Evolutionary conservation across 1,140 invertebrate genomes (phyloP), one percentile per base, ranked within the genome.

Genomic region (Nixonia krombeini): DNA sequence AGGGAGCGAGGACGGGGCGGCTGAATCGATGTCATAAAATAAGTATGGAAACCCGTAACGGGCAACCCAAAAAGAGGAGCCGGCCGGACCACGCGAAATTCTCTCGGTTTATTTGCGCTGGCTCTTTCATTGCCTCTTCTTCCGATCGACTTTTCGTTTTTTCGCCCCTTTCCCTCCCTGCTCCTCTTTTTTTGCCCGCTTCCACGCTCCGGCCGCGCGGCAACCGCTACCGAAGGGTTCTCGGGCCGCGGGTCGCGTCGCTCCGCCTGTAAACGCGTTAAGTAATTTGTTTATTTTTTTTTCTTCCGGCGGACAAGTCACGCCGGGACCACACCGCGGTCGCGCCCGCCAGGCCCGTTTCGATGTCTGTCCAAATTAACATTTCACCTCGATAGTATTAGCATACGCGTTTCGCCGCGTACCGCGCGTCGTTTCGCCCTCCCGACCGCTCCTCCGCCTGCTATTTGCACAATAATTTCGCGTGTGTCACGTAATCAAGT

Each of bases 241-340:
- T 42, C 64, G 49, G 62, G 37, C 51, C 42, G 25, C 21, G 15
- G 15, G 31, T 15, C 18, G n/a, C 44, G 21, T 70, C 49, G 26
- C 7, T 46, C 13, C n/a, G 50, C 35, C 46, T 42, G 37, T 31
- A 42, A 59, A 59, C 33, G 58, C 58, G 71, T 68, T 68, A 73
- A 74, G 72, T 73, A 73, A 73, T 73, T 73, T 58, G 64, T 66
- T 72, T 63, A 51, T 73, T 67, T 73, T 55, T 52, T 72, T 63
- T 56, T 23, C 33, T 59, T 52, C 50, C 33, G 29, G 10, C 10
- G 1, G 10, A 31, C 4, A 12, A 3, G 2, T 1, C 29, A 5
- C 29, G 17, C 15, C 18, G 17, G 29, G 29, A 31, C 29, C 29
- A 31, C 29, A 31, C 29, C 29, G 29, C 8, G 10, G 2, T 9